Evolutionary conservation across 1,140 invertebrate species (phyloP).

Genomic region (Zaprionus tsacasi): DNA sequence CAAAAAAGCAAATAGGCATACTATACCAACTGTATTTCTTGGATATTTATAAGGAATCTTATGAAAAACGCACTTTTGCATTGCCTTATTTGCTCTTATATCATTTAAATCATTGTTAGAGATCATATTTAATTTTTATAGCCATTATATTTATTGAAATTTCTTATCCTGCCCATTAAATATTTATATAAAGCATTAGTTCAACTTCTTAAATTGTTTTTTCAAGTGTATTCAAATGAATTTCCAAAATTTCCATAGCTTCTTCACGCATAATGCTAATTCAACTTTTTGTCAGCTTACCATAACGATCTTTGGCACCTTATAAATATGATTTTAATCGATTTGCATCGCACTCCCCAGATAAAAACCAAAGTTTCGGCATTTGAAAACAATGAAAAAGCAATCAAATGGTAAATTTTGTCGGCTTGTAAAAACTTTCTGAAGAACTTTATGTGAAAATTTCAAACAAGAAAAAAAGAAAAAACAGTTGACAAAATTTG

Average conservation of each 20-base stretch:
- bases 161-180: too few relatives aligned
- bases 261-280: neutral
- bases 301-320: slow-evolving; percentile 24
- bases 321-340: slow-evolving; percentile 80
- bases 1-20: neutral
- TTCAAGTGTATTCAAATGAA: neutral
- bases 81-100: too few relatives aligned
- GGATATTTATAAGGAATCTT: too few relatives aligned
- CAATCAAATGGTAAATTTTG: slow-evolving; percentile 66
- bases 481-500: slow-evolving; percentile 26
- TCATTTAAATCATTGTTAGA: too few relatives aligned
- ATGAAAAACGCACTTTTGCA: too few relatives aligned
- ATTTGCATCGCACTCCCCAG: slow-evolving; percentile 38
- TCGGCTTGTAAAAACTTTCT: slow-evolving; percentile 39
- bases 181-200: neutral
- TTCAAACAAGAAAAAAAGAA: slow-evolving; percentile 15
- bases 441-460: slow-evolving; percentile 31
- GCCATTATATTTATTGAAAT: too few relatives aligned
- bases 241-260: neutral
- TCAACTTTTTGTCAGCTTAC: slow-evolving; percentile 20
- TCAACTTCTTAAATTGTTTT: neutral
- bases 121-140: too few relatives aligned
- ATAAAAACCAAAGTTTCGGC: slow-evolving; percentile 8
- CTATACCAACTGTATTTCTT: neutral
- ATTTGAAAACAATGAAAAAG: slow-evolving; percentile 82